phyloP scores from a whole-genome alignment of 2,113 vertebrate genomes.

The Chascanopsetta lugubris region DNA sequence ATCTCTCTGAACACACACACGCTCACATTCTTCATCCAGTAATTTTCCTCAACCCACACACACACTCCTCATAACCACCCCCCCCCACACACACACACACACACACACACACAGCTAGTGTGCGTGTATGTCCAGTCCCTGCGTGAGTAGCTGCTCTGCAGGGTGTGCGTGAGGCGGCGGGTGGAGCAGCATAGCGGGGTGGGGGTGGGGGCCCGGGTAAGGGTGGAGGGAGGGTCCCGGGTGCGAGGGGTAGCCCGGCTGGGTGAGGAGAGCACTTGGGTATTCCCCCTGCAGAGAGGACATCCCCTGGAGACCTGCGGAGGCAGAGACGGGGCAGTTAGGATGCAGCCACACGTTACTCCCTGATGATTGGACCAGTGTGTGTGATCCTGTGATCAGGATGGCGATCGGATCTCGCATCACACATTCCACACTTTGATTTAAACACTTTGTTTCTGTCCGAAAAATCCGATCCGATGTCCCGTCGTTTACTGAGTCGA shows the following conservation, averaged over 20 bases:
- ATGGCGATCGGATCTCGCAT: too few species aligned
- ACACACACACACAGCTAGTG: constrained; percentile 82
- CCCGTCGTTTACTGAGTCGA: too few species aligned
- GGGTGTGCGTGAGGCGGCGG: constrained; percentile 81
- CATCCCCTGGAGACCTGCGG: constrained; percentile 83
- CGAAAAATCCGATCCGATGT: too few species aligned
- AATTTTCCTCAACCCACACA: constrained; percentile 4
- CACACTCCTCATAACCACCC: background rate
- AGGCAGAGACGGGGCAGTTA: background rate
- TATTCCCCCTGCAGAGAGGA: constrained; percentile 80
- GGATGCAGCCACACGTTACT: background rate
- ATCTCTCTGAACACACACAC: constrained; percentile 10
- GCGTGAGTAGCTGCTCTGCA: constrained; percentile 78
- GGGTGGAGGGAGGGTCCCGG: constrained; percentile 79
- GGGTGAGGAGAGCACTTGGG: constrained; percentile 77
- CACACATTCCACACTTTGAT: background rate
- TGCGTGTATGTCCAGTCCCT: constrained; percentile 84
- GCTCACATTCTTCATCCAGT: constrained; percentile 33
- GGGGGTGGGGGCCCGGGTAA: constrained; percentile 78
- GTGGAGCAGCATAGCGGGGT: constrained; percentile 81
- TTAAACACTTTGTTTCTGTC: background rate
- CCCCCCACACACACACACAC: too few species aligned
- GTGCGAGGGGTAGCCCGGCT: constrained; percentile 79
- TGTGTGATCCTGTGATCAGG: too few species aligned
- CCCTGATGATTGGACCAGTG: too few species aligned